Conservation (phyloP, 2,888 invertebrate genomes). For the Drosophila mettleri region DNA sequence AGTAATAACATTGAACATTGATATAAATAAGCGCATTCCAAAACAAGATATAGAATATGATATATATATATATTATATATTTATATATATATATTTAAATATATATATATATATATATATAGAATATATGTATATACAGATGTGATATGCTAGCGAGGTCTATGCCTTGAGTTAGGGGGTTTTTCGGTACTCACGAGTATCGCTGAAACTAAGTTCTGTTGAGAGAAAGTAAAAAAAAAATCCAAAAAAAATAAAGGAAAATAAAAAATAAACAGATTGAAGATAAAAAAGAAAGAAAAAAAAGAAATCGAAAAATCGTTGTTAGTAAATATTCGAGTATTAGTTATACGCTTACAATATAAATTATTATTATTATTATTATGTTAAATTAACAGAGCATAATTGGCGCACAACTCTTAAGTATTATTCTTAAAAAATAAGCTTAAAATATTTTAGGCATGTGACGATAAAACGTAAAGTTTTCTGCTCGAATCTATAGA, state of each 20-base stretch:
- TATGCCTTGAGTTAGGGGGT: slow-evolving; percentile 30
- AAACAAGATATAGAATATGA: slow-evolving; percentile 4
- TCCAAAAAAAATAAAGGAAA: slow-evolving; percentile 20
- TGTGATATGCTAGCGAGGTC: slow-evolving; percentile 20
- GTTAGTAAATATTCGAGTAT: slow-evolving; percentile 42
- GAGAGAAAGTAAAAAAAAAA: slow-evolving; percentile 55
- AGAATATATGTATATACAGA: slow-evolving; percentile 18
- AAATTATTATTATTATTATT: background rate
- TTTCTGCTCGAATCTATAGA: background rate
- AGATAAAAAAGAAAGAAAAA: slow-evolving; percentile 20
- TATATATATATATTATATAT: slow-evolving; percentile 31
- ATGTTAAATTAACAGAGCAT: background rate
- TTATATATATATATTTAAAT: slow-evolving; percentile 16
- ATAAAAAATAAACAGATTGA: slow-evolving; percentile 16
- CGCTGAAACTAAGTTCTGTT: slow-evolving; percentile 85
- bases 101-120: slow-evolving; percentile 35
- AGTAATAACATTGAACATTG: slow-evolving; percentile 7
- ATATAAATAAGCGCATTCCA: slow-evolving; percentile 7
- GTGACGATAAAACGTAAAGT: too few relatives aligned
- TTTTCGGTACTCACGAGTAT: slow-evolving; percentile 83
- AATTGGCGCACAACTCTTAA: background rate
- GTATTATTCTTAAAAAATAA: background rate
- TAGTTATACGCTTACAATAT: slow-evolving; percentile 11
- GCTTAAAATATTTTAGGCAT: too few relatives aligned
- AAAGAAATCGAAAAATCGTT: slow-evolving; percentile 32